Base-by-base conservation (phyloP, 2,888 invertebrate genomes). In the Drosophila helvetica region DNA sequence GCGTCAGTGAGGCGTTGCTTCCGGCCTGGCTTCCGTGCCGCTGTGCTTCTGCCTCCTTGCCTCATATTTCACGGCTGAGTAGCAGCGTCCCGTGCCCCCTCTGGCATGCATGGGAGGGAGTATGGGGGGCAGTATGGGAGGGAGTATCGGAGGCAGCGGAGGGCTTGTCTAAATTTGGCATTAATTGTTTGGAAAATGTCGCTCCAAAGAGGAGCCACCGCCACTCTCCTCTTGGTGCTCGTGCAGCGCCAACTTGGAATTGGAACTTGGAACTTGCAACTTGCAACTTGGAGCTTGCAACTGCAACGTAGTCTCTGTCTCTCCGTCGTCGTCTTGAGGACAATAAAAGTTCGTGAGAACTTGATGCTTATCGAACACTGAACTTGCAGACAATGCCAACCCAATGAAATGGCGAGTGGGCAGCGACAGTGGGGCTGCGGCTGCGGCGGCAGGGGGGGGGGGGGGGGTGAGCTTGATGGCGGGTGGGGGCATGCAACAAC, bases 311-410 rank as follows among this genome's bases (percentile, higher is more conserved):
- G n/a, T 12, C 12, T 33, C 33, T 4, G 52, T 62, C 62, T 30
- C 62, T 30, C 17, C 52, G 53, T 42, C 48, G 43, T 54, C 63
- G 46, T 51, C 43, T 65, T 43, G 75, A 83, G 83, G 74, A 86
- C 89, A 90, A 90, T 89, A 89, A 90, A 89, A 89, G 89, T 90
- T 90, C 90, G 90, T 90, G 90, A 90, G 90, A 90, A 90, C 89
- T 86, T 79, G 90, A 90, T 90, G 89, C 88, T 90, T 90, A 90
- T 90, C 90, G 89, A 76, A 51, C 60, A 58, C 73, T 79, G 75
- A 69, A 67, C 66, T 61, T 79, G 63, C 71, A 76, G 79, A 69
- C 69, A 68, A 73, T 65, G 64, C 64, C 64, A n/a, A n/a, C 42
- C 33, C 53, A 42, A 42, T 38, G 64, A 53, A 38, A 38, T 38